Evolutionary conservation across 1,140 invertebrate species (phyloP).

Genomic region (Neocloeon triangulifer): DNA sequence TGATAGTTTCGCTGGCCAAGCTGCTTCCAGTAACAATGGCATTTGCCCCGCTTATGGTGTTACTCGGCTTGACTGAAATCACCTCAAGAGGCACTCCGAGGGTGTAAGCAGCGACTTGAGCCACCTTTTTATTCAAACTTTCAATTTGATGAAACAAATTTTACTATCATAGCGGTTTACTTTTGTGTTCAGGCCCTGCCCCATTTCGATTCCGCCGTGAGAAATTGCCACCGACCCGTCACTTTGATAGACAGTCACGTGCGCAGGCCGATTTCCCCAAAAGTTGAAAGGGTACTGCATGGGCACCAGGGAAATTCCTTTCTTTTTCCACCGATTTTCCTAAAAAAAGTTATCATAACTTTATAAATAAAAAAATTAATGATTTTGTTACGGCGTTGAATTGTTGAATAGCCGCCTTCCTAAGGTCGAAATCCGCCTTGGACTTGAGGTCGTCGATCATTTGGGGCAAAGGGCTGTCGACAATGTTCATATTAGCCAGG

Average conservation of each 20-base stretch:
- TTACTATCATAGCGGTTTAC: too few relatives aligned
- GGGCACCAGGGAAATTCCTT: constrained; percentile 37
- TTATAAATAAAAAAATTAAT: too few relatives aligned
- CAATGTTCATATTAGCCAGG: constrained; percentile 29
- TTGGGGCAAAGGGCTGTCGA: constrained; percentile 12
- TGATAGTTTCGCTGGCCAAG: constrained; percentile 42
- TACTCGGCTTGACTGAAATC: constrained; percentile 44
- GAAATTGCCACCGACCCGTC: constrained; percentile 54
- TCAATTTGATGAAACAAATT: too few relatives aligned
- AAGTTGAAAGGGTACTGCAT: constrained; percentile 32
- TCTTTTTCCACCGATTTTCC: constrained; percentile 65
- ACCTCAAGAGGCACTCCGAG: constrained; percentile 45
- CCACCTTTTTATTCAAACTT: too few relatives aligned
- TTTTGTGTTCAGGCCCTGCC: constrained; percentile 61
- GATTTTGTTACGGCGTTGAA: constrained; percentile 40
- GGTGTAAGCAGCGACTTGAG: constrained; percentile 50
- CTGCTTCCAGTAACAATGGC: too few relatives aligned
- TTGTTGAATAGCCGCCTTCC: constrained; percentile 25
- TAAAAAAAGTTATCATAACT: too few relatives aligned
- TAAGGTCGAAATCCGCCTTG: constrained; percentile 31
- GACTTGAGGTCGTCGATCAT: constrained; percentile 33
- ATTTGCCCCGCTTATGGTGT: too few relatives aligned
- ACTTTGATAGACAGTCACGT: constrained; percentile 45
- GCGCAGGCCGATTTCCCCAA: constrained; percentile 32
- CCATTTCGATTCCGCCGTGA: constrained; percentile 64